phyloP scores from a whole-genome alignment of 2,797 vertebrate species.

The Anguilla pacifica region DNA sequence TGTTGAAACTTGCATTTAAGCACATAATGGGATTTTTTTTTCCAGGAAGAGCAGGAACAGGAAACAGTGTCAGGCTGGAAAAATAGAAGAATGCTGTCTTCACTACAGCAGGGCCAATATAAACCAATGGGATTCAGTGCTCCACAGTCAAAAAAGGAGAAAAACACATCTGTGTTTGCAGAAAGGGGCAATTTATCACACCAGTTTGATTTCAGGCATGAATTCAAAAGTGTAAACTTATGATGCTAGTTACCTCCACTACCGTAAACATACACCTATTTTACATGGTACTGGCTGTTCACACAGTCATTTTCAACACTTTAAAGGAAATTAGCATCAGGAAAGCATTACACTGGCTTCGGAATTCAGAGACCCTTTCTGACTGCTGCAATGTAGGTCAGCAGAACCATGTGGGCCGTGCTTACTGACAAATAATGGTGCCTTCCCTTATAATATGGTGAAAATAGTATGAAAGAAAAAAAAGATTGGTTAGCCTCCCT shows the following conservation, averaged over 20 bases:
- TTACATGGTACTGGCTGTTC: neutral
- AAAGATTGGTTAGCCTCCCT: neutral
- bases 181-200: neutral
- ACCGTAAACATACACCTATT: neutral
- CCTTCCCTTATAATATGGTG: neutral
- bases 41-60: no score
- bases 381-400: neutral
- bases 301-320: neutral
- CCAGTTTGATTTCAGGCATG: neutral
- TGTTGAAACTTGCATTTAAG: neutral
- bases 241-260: neutral
- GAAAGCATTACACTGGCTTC: neutral
- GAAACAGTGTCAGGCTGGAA: neutral
- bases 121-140: neutral
- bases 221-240: neutral
- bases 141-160: neutral
- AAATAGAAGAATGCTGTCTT: neutral
- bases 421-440: neutral
- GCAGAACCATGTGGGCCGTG: neutral
- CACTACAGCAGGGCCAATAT: neutral
- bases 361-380: neutral
- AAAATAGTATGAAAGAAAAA: neutral
- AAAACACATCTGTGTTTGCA: neutral
- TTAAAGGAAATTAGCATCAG: neutral
- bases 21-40: neutral